Conservation (phyloP, 1,140 invertebrate species). For the Himalopsyche phryganea region DNA sequence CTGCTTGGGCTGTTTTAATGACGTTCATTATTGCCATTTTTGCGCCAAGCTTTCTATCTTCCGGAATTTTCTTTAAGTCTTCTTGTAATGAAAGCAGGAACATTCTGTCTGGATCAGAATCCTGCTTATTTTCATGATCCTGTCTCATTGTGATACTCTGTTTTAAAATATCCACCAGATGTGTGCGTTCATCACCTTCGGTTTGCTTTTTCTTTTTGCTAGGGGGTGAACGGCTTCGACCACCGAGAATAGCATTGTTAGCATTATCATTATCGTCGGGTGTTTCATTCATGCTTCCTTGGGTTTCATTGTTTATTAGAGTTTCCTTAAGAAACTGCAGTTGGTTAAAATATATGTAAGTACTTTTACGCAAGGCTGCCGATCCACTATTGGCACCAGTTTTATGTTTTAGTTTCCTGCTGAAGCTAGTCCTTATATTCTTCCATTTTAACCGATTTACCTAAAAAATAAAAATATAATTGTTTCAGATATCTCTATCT, state of each 20-base stretch:
- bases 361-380: constrained; percentile 11
- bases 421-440: constrained; percentile 8
- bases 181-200: constrained; percentile 2
- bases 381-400: constrained; percentile 7
- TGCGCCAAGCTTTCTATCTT: constrained; percentile 7
- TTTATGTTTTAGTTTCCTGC: constrained; percentile 6
- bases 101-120: constrained; percentile 14
- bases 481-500: constrained; percentile 20
- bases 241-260: background rate
- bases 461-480: constrained; percentile 13
- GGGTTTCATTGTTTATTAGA: constrained; percentile 12
- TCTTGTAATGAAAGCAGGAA: constrained; percentile 14
- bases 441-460: background rate
- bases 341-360: constrained; percentile 14
- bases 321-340: constrained; percentile 16
- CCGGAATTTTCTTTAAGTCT: constrained; percentile 8
- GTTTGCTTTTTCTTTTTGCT: constrained; percentile 3
- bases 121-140: constrained; percentile 14
- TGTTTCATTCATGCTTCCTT: constrained; percentile 14
- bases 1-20: constrained; percentile 10
- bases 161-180: constrained; percentile 8
- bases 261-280: background rate
- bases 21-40: constrained; percentile 13
- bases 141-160: constrained; percentile 12
- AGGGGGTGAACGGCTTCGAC: constrained; percentile 2